A percentile compares a stretch with the other conserved stretches of the same genome.
Evolutionary conservation across 2,797 vertebrate species (phyloP).

Genomic region (Sebastolobus altivelis): DNA sequence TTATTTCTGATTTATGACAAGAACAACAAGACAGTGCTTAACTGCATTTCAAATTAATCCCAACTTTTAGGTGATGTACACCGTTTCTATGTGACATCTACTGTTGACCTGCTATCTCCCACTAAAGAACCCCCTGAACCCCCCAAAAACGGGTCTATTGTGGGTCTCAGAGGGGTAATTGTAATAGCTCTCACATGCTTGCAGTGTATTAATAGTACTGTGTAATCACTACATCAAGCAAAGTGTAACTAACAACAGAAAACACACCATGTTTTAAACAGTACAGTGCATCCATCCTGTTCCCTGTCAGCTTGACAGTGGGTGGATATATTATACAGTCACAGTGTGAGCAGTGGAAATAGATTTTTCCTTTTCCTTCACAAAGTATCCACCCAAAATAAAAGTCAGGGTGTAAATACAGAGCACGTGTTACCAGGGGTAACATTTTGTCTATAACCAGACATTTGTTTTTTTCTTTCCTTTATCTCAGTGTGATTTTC

Average conservation of each 20-base stretch:
- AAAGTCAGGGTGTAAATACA: conserved; percentile 18
- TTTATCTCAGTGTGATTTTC: background rate
- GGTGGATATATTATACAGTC: conserved; percentile 12
- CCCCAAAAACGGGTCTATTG: no score
- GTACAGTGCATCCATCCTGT: background rate
- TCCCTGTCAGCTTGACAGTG: conserved; percentile 20
- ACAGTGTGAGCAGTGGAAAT: conserved; percentile 11
- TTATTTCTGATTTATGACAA: background rate
- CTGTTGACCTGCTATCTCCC: background rate
- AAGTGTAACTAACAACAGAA: background rate
- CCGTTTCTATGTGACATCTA: background rate
- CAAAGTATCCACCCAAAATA: conserved; percentile 9
- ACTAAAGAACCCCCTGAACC: background rate
- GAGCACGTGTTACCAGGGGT: background rate
- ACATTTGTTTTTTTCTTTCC: background rate
- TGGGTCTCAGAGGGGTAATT: no score
- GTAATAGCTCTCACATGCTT: background rate
- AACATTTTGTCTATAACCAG: background rate
- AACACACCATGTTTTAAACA: background rate
- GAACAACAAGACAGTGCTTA: background rate
- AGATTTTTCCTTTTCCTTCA: conserved; percentile 19
- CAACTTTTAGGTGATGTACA: background rate
- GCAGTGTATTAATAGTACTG: background rate
- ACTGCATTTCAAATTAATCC: background rate
- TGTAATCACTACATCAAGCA: background rate